Percentiles rank a stretch among this genome's conserved stretches.
These are phyloP conservation scores for Chiloscyllium plagiosum DNA, from an alignment of 2,113 vertebrate genomes.

Conservation along the genomic window DNA sequence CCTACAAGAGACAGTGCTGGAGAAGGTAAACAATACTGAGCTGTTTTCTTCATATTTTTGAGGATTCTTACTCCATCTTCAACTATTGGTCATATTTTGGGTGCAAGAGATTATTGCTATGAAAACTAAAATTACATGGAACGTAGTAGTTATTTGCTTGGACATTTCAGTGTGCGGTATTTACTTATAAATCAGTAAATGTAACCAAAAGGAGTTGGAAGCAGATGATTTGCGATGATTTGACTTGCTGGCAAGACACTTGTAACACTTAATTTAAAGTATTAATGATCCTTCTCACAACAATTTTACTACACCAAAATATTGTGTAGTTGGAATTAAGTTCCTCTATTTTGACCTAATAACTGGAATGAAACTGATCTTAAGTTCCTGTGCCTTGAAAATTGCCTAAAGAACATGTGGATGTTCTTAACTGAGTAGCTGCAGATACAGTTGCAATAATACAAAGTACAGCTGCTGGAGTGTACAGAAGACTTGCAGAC, in stretches of 20 bases:
- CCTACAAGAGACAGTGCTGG: background rate
- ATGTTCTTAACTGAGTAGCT: background rate
- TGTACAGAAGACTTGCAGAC: background rate
- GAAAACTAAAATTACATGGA: background rate
- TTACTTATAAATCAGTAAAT: background rate
- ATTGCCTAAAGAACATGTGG: background rate
- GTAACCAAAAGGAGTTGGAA: background rate
- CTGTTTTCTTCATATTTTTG: background rate
- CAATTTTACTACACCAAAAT: background rate
- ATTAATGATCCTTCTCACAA: background rate
- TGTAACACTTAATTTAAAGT: background rate
- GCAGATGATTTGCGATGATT: background rate
- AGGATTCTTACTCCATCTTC: background rate
- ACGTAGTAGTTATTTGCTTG: background rate
- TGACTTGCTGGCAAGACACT: background rate
- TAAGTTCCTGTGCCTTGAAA: background rate
- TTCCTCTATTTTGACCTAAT: background rate
- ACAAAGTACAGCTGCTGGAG: background rate
- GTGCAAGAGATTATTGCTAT: background rate
- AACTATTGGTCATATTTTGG: background rate
- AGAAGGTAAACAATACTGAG: background rate
- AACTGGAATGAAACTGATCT: background rate
- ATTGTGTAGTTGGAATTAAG: background rate
- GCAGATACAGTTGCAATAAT: background rate
- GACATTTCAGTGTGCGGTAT: background rate